Percentiles rank a stretch among this genome's conserved stretches.
Conservation (phyloP, 92 coral and sea anemone genomes). For the Plumapathes pennacea region DNA sequence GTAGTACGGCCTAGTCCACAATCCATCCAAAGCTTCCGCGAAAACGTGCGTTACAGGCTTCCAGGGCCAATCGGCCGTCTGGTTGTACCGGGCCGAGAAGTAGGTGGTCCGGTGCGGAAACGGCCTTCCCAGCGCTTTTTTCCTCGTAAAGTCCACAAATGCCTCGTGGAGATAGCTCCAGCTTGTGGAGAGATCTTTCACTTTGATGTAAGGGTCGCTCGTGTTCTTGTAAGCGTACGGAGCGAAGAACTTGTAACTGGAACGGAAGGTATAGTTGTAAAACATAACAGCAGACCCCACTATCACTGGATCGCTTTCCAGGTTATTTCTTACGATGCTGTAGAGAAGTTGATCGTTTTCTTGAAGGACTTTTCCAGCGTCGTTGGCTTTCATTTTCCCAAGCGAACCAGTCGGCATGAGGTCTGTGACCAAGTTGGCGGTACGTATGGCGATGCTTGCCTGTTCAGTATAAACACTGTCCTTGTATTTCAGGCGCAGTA, state of each 20-base stretch:
- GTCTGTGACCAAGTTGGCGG: conserved; percentile 75
- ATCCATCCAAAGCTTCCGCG: conserved; percentile 73
- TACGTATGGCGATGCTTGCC: conserved; percentile 72
- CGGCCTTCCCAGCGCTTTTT: conserved; percentile 39
- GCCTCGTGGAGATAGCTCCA: conserved; percentile 84
- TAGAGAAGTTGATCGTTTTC: conserved; percentile 49
- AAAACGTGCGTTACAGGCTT: conserved; percentile 49
- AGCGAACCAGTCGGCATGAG: conserved; percentile 74
- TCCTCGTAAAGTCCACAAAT: conserved; percentile 58
- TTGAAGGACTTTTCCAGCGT: conserved; percentile 25
- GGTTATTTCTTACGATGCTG: conserved; percentile 66
- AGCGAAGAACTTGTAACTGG: conserved; percentile 54
- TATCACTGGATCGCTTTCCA: conserved; percentile 67
- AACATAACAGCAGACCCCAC: conserved; percentile 82
- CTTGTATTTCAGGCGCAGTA: conserved; percentile 65
- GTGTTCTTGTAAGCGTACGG: conserved; percentile 79
- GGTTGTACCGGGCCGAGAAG: conserved; percentile 40
- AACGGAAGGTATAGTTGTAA: conserved; percentile 56
- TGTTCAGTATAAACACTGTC: conserved; percentile 67
- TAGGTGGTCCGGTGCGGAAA: conserved; percentile 71
- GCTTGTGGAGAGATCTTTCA: conserved; percentile 68
- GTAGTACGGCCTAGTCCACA: conserved; percentile 82
- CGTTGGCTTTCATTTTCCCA: conserved; percentile 13
- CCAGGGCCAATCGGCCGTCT: conserved; percentile 28
- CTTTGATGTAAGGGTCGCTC: conserved; percentile 68